phyloP scores from a whole-genome alignment of 2,888 invertebrate genomes.

The Thumatha senex region DNA sequence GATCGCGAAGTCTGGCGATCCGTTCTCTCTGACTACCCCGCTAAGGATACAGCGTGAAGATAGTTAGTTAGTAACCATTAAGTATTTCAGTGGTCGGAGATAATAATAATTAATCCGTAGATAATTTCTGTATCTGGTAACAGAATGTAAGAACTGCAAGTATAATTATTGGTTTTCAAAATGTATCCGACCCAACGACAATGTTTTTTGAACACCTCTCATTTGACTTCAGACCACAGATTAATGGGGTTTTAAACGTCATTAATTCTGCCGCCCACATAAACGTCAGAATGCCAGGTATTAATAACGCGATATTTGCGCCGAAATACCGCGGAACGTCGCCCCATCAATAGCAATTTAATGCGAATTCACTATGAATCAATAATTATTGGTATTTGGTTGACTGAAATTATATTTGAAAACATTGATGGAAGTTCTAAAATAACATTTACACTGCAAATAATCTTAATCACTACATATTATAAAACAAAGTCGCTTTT shows the following conservation, averaged over 20 bases:
- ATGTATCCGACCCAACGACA: not conserved
- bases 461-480: no score
- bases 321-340: slow-evolving; percentile 21
- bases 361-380: slow-evolving; percentile 20
- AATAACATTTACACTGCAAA: not conserved
- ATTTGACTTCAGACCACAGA: slow-evolving; percentile 9
- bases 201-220: slow-evolving; percentile 2
- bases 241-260: slow-evolving; percentile 26
- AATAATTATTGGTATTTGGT: slow-evolving; percentile 12
- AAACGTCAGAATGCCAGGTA: slow-evolving; percentile 18
- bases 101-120: no score
- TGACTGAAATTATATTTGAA: not conserved
- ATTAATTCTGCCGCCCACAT: slow-evolving; percentile 31
- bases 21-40: no score
- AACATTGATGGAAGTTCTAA: not conserved
- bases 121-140: no score
- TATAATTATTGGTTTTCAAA: no score
- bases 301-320: slow-evolving; percentile 24
- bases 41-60: no score
- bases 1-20: no score
- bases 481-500: no score
- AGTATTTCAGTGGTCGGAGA: no score
- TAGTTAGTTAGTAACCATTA: no score
- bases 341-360: slow-evolving; percentile 12
- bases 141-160: no score